phyloP scores from a whole-genome alignment of 2,113 vertebrate species.

The Centrocercus urophasianus region DNA sequence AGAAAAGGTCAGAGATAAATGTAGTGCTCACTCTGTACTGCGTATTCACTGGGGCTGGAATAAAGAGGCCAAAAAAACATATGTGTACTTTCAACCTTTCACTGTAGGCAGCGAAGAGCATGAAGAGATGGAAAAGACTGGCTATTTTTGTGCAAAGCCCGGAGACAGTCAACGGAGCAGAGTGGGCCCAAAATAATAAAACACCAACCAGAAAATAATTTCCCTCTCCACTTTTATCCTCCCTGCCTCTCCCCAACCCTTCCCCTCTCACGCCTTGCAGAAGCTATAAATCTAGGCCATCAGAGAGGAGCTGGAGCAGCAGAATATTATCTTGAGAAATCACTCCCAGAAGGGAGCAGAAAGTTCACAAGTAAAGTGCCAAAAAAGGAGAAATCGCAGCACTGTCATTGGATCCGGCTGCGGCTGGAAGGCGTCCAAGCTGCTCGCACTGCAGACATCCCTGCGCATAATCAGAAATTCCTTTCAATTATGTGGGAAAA shows the following conservation, averaged over 20 bases:
- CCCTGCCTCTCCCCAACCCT: slow-evolving; percentile 5
- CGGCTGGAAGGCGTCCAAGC: slow-evolving; percentile 74
- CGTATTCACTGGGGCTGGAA: slow-evolving; percentile 64
- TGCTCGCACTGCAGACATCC: slow-evolving; percentile 74
- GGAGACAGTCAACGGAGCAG: background rate
- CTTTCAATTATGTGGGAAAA: slow-evolving; percentile 80
- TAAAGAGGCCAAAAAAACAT: slow-evolving; percentile 68
- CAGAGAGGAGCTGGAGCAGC: slow-evolving; percentile 68
- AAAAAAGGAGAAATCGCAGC: slow-evolving; percentile 55
- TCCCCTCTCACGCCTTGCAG: background rate
- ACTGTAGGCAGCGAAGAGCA: slow-evolving; percentile 31
- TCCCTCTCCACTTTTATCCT: slow-evolving; percentile 48
- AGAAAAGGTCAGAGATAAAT: slow-evolving; percentile 80
- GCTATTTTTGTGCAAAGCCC: slow-evolving; percentile 50
- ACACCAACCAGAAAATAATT: slow-evolving; percentile 55
- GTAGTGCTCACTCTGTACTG: slow-evolving; percentile 63
- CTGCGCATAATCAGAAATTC: slow-evolving; percentile 80
- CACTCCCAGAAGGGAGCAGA: slow-evolving; percentile 74
- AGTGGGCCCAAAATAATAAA: slow-evolving; percentile 42
- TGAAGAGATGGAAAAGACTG: slow-evolving; percentile 61
- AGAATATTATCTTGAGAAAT: slow-evolving; percentile 76
- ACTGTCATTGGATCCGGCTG: slow-evolving; percentile 64
- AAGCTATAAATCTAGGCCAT: slow-evolving; percentile 63
- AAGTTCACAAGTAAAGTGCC: slow-evolving; percentile 74
- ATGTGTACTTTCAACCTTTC: slow-evolving; percentile 74